Evolutionary conservation across 2,888 invertebrate genomes (phyloP), one percentile per base, ranked within the genome.

Genomic region (Homarus gammarus): DNA sequence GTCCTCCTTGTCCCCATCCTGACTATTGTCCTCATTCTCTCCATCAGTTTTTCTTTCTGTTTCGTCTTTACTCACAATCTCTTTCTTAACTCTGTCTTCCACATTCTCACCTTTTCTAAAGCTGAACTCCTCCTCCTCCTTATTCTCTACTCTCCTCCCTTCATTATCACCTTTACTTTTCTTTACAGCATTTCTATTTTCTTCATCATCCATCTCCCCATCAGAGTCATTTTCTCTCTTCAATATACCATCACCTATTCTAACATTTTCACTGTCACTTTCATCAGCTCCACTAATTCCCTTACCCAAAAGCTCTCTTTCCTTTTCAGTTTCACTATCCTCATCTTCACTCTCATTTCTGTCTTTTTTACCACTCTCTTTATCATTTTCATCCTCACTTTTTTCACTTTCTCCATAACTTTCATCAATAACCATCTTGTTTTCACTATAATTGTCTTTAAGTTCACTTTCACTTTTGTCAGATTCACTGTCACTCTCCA

Each of bases 291-390:
- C 51, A 27, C 64, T 56, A 0, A 18, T 51, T 22, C 56, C 73
- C 5, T 27, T 10, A 27, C 51, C 36, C 2, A 77, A 49, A 18
- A 79, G 77, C 64, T 61, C n/a, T 70, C 70, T 81, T 33, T 77
- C 78, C 1, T 33, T n/a, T n/a, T 51, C 72, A 44, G 40, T 72
- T 36, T 40, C 72, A 3, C 27, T 51, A 64, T 84, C 90, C 33
- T 83, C 86, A n/a, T 49, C 22, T 6, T 56, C 56, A 72, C 56
- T 79, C 31, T 64, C 56, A 64, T 64, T 82, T 33, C 38, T 22
- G n/a, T 92, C 89, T 3, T 64, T 22, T 91, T 92, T 36, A 92
- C 72, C 81, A 89, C 44, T 79, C 89, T 91, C 75, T 91, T 72
- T 56, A 82, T 79, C 22, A 86, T 83, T 22, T 44, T 83, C 49